phyloP scores from a whole-genome alignment of 2,888 invertebrate species.

The Volucella bombylans region DNA sequence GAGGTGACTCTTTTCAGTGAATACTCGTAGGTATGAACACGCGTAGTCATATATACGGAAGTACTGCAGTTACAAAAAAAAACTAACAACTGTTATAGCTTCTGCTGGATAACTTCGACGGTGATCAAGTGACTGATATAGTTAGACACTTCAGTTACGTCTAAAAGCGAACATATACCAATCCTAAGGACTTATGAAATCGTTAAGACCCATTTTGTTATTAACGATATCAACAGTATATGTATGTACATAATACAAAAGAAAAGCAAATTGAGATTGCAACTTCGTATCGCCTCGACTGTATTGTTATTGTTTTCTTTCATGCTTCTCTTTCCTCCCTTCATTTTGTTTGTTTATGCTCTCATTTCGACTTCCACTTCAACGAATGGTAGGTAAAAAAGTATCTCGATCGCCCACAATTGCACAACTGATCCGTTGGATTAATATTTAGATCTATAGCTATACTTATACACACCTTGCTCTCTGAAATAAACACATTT shows the following conservation, averaged over 20 bases:
- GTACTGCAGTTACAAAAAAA: no score
- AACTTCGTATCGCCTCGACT: slow-evolving; percentile 48
- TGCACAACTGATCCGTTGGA: slow-evolving; percentile 39
- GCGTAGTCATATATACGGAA: no score
- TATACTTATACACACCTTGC: slow-evolving; percentile 15
- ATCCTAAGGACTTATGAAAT: neutral
- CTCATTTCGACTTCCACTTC: neutral
- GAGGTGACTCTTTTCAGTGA: no score
- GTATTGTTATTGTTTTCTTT: slow-evolving; percentile 67
- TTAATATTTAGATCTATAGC: slow-evolving; percentile 14
- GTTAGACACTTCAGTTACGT: no score
- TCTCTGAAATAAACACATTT: slow-evolving; percentile 65
- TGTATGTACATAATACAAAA: neutral
- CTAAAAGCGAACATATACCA: neutral
- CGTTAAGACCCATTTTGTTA: neutral
- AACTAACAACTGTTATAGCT: no score
- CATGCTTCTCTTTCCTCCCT: slow-evolving; percentile 1
- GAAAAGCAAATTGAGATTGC: slow-evolving; percentile 1
- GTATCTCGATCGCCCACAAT: slow-evolving; percentile 31
- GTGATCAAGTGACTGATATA: no score
- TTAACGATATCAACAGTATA: slow-evolving; percentile 33
- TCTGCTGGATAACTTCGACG: no score
- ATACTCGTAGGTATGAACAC: no score
- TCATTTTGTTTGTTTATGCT: neutral
- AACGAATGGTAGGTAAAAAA: neutral